Evolutionary conservation across 1,140 invertebrate species (phyloP).

Genomic region (Planococcus citri): DNA sequence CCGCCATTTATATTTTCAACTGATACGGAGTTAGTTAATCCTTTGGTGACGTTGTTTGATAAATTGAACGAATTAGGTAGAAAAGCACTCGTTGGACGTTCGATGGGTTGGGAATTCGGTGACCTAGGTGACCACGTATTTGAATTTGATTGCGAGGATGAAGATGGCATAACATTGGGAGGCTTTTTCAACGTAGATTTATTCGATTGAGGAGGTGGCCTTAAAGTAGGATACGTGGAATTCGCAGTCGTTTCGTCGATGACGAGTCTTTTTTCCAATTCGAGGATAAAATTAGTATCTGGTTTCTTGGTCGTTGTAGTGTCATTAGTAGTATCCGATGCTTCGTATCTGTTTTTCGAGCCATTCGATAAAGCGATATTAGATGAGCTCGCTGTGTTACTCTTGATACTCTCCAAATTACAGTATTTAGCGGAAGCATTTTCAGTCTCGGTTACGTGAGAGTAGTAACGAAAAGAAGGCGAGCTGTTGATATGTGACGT

Average conservation of each 20-base stretch:
- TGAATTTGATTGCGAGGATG: background rate
- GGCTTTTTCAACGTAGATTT: conserved; percentile 33
- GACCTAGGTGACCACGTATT: conserved; percentile 10
- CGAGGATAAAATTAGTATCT: conserved; percentile 45
- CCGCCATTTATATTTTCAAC: background rate
- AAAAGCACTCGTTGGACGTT: background rate
- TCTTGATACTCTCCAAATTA: background rate
- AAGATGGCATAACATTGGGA: conserved; percentile 25
- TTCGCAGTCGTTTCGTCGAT: conserved; percentile 40
- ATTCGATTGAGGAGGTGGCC: conserved; percentile 35
- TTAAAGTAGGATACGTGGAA: conserved; percentile 36
- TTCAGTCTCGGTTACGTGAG: background rate
- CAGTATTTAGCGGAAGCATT: background rate
- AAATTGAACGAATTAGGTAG: background rate
- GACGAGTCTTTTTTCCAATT: conserved; percentile 47
- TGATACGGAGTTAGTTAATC: background rate
- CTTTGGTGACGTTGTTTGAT: background rate
- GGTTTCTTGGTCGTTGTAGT: conserved; percentile 32
- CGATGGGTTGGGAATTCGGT: background rate
- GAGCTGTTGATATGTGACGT: background rate
- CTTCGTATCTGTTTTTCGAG: background rate
- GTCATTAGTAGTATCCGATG: conserved; percentile 2
- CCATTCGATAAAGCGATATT: background rate
- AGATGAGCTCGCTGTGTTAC: background rate
- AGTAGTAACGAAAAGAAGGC: background rate